A percentile compares a stretch with the other conserved stretches of the same genome.
phyloP scores from a whole-genome alignment of 2,888 invertebrate species.

The Melinopterus prodromus region DNA sequence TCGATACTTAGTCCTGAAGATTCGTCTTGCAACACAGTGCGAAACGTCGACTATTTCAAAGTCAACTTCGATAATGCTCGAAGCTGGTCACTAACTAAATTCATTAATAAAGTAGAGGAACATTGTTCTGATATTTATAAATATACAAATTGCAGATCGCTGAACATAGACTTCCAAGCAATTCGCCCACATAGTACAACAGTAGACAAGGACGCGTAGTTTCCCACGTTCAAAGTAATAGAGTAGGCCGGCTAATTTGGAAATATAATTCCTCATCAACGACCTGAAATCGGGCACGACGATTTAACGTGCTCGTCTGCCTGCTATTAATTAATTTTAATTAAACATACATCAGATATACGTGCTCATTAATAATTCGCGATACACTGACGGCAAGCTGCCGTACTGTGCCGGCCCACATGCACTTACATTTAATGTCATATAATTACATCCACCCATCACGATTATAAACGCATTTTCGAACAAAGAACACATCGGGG shows the following conservation, averaged over 20 bases:
- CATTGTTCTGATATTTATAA: no score
- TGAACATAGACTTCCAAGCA: no score
- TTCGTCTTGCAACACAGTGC: no score
- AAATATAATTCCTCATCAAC: neutral
- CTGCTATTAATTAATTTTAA: slow-evolving; percentile 26
- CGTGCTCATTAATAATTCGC: slow-evolving; percentile 26
- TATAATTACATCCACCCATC: neutral
- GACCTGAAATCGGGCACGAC: neutral
- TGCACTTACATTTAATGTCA: slow-evolving; percentile 4
- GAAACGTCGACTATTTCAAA: no score
- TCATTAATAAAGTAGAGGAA: no score
- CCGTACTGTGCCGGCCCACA: neutral
- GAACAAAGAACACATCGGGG: neutral
- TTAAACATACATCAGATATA: slow-evolving; percentile 23
- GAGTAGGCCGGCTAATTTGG: neutral
- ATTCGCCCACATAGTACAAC: no score
- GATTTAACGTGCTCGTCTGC: neutral
- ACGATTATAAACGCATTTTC: neutral
- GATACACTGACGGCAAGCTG: neutral
- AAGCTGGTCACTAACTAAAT: no score
- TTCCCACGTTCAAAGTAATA: neutral
- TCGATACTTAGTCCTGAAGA: no score
- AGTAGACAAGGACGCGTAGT: neutral
- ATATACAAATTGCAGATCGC: no score
- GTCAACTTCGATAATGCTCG: no score